These are phyloP conservation scores for Paratilapia polleni DNA, from an alignment of 2,113 vertebrate genomes.

Conservation along the genomic window DNA sequence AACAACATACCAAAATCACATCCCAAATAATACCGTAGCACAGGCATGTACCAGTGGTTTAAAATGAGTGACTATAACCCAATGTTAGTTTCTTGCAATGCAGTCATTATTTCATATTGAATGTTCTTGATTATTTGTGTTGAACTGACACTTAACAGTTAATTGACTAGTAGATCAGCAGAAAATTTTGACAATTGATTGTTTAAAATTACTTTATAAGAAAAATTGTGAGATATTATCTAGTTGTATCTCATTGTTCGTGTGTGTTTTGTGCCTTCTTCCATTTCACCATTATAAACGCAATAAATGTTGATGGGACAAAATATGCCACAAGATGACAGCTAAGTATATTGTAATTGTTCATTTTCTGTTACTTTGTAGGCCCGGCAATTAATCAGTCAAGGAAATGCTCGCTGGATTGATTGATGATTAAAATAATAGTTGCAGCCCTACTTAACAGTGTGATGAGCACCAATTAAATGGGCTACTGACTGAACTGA, in stretches of 20 bases:
- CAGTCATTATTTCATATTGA: background rate
- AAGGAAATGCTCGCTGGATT: background rate
- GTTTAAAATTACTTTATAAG: background rate
- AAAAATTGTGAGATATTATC: background rate
- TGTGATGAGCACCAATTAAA: conserved; percentile 1
- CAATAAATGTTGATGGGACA: background rate
- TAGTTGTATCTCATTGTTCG: background rate
- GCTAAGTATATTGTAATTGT: background rate
- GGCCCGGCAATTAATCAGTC: background rate
- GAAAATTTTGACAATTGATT: too few relatives aligned
- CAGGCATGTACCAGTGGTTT: background rate
- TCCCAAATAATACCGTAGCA: background rate
- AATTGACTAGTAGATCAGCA: background rate
- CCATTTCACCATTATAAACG: too few relatives aligned
- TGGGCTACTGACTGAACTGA: background rate
- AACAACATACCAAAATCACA: background rate
- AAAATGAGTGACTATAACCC: background rate
- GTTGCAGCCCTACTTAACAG: background rate
- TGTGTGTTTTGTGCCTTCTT: background rate
- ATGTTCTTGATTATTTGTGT: background rate
- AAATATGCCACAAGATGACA: background rate
- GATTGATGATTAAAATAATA: conserved; percentile 2
- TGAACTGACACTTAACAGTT: background rate
- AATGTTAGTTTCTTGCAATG: background rate
- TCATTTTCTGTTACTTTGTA: too few relatives aligned